Evolutionary conservation across 2,888 invertebrate genomes (phyloP).

Genomic region (Nysson spinosus): DNA sequence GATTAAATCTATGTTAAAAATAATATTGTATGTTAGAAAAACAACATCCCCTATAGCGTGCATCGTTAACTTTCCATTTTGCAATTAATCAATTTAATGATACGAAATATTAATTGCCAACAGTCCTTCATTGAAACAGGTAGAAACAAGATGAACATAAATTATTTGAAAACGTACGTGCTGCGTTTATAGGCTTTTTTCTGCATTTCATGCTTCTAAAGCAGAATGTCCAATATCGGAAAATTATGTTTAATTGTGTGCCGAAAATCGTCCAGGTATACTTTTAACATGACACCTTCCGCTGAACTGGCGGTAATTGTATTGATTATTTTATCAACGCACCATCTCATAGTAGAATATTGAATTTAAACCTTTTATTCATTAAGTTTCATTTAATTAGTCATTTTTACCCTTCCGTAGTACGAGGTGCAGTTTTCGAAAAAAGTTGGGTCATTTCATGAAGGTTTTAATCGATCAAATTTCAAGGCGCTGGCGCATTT

Average conservation of each 20-base stretch:
- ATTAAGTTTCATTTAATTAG: too few species aligned
- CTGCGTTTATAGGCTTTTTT: conserved; percentile 57
- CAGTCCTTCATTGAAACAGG: neutral
- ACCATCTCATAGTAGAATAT: conserved; percentile 5
- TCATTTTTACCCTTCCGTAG: too few species aligned
- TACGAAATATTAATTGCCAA: neutral
- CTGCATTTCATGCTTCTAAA: conserved; percentile 67
- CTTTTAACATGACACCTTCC: conserved; percentile 17
- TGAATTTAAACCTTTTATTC: conserved; percentile 35
- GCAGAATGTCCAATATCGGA: conserved; percentile 23
- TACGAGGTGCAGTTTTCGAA: too few species aligned
- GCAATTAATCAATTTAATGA: neutral
- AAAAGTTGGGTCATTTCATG: too few species aligned
- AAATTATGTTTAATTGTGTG: conserved; percentile 16
- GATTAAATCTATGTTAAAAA: conserved; percentile 40
- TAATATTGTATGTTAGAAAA: neutral
- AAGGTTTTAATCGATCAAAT: too few species aligned
- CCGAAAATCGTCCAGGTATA: neutral
- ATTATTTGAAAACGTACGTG: conserved; percentile 53
- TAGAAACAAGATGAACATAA: neutral
- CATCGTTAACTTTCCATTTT: neutral
- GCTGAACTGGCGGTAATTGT: conserved; percentile 34
- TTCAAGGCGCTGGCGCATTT: too few species aligned
- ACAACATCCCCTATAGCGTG: neutral
- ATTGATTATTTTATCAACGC: conserved; percentile 49